Percentiles rank a stretch among this genome's conserved stretches.
Evolutionary conservation across 1,140 invertebrate species (phyloP).

Genomic region (Apis mellifera): Amel_HAv3.1 CM009931.2:10520001-10520500

Average conservation of each 20-base stretch:
- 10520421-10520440: too few relatives aligned
- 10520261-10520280: conserved; percentile 84
- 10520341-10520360: conserved; percentile 89
- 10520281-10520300: conserved; percentile 87
- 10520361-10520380: conserved; percentile 86
- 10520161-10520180: conserved; percentile 86
- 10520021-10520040: too few relatives aligned
- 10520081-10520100: not conserved
- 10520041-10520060: not conserved
- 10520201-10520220: conserved; percentile 86
- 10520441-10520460: too few relatives aligned
- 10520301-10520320: conserved; percentile 86
- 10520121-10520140: conserved; percentile 85
- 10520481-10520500: too few relatives aligned
- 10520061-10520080: not conserved
- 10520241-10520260: conserved; percentile 82
- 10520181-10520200: conserved; percentile 87
- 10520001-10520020: too few relatives aligned
- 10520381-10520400: conserved; percentile 84
- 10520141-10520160: conserved; percentile 86
- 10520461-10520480: too few relatives aligned
- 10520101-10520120: not conserved
- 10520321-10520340: conserved; percentile 88
- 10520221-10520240: conserved; percentile 85
- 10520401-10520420: conserved; percentile 87